A percentile compares a stretch with the other conserved stretches of the same genome.
Evolutionary conservation across 2,113 vertebrate genomes (phyloP).

Genomic region (Rhodinocichla rosea): DNA sequence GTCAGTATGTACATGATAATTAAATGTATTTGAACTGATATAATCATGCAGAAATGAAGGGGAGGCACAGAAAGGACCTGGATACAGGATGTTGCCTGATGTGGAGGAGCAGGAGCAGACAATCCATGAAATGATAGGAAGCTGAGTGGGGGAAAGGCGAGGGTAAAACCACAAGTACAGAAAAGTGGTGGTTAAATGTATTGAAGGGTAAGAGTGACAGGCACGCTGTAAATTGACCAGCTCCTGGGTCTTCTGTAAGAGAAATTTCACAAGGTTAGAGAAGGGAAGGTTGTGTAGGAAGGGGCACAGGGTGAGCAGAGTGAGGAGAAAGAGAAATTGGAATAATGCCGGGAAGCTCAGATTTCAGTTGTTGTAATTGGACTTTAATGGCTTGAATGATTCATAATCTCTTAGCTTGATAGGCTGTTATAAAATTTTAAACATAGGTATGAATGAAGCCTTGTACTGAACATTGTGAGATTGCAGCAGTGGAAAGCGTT

Average conservation of each 20-base stretch:
- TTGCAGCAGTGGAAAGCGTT: background rate
- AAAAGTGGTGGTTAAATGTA: background rate
- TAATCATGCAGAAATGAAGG: background rate
- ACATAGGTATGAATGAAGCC: background rate
- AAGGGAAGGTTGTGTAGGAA: background rate
- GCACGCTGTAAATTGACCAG: background rate
- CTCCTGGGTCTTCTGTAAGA: background rate
- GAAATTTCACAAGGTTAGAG: background rate
- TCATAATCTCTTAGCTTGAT: background rate
- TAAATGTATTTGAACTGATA: background rate
- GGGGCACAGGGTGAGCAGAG: background rate
- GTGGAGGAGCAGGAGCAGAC: background rate
- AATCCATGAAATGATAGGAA: background rate
- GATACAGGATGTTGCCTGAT: background rate
- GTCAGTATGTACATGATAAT: constrained; percentile 5
- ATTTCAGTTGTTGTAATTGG: background rate
- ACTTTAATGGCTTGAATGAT: background rate
- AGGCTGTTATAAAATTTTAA: background rate
- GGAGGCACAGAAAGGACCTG: background rate
- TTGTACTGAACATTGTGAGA: background rate
- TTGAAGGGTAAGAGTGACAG: background rate
- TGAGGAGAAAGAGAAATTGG: background rate
- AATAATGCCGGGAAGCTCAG: background rate
- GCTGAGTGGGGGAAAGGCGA: background rate
- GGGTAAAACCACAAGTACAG: background rate